Percentiles rank a stretch among this genome's conserved stretches.
Conservation (phyloP, 2,888 invertebrate species). For the Caenorhabditis japonica region DNA sequence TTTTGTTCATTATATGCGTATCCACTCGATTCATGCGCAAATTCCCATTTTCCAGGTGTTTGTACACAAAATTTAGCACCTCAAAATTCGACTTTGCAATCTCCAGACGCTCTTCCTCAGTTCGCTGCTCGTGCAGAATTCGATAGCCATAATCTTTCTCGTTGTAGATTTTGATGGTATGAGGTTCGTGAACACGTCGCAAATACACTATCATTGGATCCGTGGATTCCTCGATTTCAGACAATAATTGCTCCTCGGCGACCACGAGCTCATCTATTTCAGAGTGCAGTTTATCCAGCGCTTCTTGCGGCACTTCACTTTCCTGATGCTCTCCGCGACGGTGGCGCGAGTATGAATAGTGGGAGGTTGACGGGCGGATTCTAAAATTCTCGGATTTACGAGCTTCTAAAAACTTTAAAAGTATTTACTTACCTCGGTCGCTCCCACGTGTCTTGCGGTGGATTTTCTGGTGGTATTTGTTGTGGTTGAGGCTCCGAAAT, state of each 20-base stretch:
- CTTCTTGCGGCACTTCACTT: not conserved
- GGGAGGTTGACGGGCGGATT: no score
- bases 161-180: not conserved
- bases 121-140: not conserved
- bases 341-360: no score
- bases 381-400: no score
- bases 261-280: not conserved
- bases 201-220: not conserved
- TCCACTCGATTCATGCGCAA: no score
- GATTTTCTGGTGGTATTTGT: no score
- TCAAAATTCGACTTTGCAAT: slow-evolving; percentile 10
- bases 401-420: no score
- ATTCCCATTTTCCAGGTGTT: not conserved
- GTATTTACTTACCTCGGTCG: no score
- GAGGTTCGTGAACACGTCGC: not conserved
- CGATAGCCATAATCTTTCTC: not conserved
- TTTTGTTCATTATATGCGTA: not conserved
- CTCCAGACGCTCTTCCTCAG: not conserved
- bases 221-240: not conserved
- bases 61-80: slow-evolving; percentile 20
- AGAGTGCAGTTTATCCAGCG: not conserved
- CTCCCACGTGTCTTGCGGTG: no score
- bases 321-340: no score
- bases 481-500: no score
- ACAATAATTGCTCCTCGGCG: not conserved